Conservation (phyloP, 2,888 invertebrate species). For the Parthenolecanium corni region DNA sequence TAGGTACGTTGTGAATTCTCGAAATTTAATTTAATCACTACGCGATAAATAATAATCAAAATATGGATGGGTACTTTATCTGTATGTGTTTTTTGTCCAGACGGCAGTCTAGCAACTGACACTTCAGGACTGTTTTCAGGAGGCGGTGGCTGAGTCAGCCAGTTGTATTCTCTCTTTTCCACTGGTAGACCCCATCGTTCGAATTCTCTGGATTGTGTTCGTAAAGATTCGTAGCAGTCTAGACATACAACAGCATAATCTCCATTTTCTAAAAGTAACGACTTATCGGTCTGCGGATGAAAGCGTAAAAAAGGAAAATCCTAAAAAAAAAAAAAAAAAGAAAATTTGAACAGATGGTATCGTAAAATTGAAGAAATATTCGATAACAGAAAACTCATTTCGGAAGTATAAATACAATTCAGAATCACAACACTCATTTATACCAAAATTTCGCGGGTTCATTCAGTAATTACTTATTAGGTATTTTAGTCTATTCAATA, state of each 20-base stretch:
- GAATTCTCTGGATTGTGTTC: slow-evolving; percentile 81
- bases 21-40: not conserved
- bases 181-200: slow-evolving; percentile 80
- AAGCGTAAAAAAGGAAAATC: slow-evolving; percentile 78
- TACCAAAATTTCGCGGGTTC: no score
- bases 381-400: no score
- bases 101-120: slow-evolving; percentile 68
- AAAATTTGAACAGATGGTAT: no score
- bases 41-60: not conserved
- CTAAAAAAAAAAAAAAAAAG: slow-evolving; percentile 41
- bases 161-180: slow-evolving; percentile 84
- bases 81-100: slow-evolving; percentile 56
- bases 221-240: slow-evolving; percentile 82
- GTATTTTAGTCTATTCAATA: no score
- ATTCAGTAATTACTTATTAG: no score
- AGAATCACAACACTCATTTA: no score
- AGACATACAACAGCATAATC: slow-evolving; percentile 83
- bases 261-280: slow-evolving; percentile 73
- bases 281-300: slow-evolving; percentile 73
- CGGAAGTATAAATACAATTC: no score
- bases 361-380: no score
- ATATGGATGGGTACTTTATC: not conserved
- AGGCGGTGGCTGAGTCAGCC: slow-evolving; percentile 85
- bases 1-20: not conserved
- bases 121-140: slow-evolving; percentile 82